These are phyloP conservation scores for Sceloporus undulatus DNA, from an alignment of 2,113 vertebrate genomes.

Conservation along the genomic window DNA sequence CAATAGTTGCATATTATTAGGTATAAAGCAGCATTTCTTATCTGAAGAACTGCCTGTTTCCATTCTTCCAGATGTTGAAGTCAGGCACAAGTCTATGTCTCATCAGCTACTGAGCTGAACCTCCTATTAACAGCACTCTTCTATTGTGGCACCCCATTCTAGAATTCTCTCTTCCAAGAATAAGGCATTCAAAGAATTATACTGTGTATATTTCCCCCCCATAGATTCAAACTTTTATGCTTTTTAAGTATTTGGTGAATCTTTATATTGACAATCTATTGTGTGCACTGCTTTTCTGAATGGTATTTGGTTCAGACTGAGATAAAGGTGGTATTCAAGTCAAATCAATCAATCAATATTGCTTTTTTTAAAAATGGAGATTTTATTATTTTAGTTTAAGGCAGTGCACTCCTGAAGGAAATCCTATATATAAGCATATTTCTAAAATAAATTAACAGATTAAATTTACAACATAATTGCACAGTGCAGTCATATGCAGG, in stretches of 20 bases:
- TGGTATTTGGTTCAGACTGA: background rate
- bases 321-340: background rate
- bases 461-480: background rate
- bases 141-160: background rate
- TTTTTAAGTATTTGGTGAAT: too few relatives aligned
- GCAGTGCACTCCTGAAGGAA: background rate
- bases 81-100: too few relatives aligned
- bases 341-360: too few relatives aligned
- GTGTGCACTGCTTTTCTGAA: background rate
- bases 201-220: too few relatives aligned
- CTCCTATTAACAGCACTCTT: background rate
- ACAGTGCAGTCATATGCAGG: background rate
- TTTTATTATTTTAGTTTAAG: background rate
- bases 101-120: background rate
- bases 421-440: background rate
- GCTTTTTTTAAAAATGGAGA: background rate
- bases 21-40: too few relatives aligned
- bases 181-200: too few relatives aligned
- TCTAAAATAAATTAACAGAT: too few relatives aligned
- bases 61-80: too few relatives aligned
- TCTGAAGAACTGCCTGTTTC: too few relatives aligned
- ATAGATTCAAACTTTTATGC: too few relatives aligned
- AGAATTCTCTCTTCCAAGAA: background rate
- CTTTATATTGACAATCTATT: background rate
- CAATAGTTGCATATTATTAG: too few relatives aligned